phyloP scores from a whole-genome alignment of 2,113 vertebrate genomes.

The Rhinoderma darwinii region DNA sequence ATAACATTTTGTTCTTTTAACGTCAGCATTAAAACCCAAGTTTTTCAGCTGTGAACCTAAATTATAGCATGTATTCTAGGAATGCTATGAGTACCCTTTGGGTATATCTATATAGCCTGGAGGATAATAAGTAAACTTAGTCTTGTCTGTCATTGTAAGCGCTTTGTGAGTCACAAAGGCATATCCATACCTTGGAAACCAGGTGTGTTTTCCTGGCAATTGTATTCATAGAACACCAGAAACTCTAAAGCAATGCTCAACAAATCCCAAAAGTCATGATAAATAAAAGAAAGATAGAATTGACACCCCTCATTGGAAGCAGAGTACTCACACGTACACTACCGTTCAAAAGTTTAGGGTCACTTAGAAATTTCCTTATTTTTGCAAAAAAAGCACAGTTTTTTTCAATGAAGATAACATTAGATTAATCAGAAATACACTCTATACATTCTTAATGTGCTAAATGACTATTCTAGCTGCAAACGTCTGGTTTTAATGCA shows the following conservation, averaged over 20 bases:
- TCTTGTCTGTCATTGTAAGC: background rate
- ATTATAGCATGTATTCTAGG: background rate
- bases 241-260: too few relatives aligned
- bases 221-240: background rate
- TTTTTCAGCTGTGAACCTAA: background rate
- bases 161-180: background rate
- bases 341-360: too few relatives aligned
- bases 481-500: too few relatives aligned
- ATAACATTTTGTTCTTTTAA: background rate
- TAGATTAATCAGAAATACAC: too few relatives aligned
- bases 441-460: too few relatives aligned
- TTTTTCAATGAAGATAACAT: too few relatives aligned
- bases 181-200: slow-evolving; percentile 1
- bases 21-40: background rate
- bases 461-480: too few relatives aligned
- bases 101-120: background rate
- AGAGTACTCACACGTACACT: too few relatives aligned
- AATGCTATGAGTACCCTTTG: slow-evolving; percentile 1
- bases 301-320: too few relatives aligned
- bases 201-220: slow-evolving; percentile 15
- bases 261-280: background rate
- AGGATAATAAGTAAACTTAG: background rate
- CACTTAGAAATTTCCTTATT: too few relatives aligned
- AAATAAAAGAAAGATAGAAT: background rate
- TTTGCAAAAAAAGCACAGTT: too few relatives aligned